phyloP scores from a whole-genome alignment of 2,888 invertebrate genomes.

The Drosophila testacea region DNA sequence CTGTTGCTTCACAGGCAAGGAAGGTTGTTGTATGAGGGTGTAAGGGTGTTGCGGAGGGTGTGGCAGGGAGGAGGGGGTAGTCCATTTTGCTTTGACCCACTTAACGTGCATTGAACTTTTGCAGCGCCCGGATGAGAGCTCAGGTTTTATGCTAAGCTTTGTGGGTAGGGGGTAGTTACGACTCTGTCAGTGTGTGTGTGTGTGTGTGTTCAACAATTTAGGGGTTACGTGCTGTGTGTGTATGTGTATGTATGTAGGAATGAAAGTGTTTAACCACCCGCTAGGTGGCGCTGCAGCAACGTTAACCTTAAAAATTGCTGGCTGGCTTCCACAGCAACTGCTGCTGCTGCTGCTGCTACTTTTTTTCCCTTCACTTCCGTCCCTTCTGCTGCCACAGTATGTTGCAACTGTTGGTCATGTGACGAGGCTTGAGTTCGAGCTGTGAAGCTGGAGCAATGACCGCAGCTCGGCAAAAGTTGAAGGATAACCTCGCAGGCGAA shows the following conservation, averaged over 20 bases:
- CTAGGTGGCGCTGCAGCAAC: constrained; percentile 64
- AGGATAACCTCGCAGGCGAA: constrained; percentile 66
- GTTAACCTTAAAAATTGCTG: constrained; percentile 70
- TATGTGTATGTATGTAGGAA: constrained; percentile 25
- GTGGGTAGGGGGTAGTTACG: constrained; percentile 2
- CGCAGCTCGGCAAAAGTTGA: constrained; percentile 78
- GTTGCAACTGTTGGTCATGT: constrained; percentile 5
- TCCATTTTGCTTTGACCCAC: constrained; percentile 85
- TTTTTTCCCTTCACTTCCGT: too few relatives aligned
- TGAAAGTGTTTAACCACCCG: constrained; percentile 58
- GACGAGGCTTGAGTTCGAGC: constrained; percentile 4
- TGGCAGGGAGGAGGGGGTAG: constrained; percentile 58
- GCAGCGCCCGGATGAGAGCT: constrained; percentile 56
- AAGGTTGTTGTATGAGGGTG: constrained; percentile 8
- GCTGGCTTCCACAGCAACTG: constrained; percentile 9
- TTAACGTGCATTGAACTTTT: constrained; percentile 81
- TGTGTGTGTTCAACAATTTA: constrained; percentile 53
- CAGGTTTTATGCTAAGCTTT: constrained; percentile 29
- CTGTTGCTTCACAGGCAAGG: constrained; percentile 41
- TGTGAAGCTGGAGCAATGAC: constrained; percentile 76
- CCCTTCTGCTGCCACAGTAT: background rate
- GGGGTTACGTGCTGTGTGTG: constrained; percentile 70
- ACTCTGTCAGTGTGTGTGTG: background rate
- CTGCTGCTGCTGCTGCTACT: constrained; percentile 10
- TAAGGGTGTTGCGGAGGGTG: constrained; percentile 53